Evolutionary conservation across 2,888 invertebrate species (phyloP), one percentile per base, ranked within the genome.

Genomic region (Cabera pusaria): DNA sequence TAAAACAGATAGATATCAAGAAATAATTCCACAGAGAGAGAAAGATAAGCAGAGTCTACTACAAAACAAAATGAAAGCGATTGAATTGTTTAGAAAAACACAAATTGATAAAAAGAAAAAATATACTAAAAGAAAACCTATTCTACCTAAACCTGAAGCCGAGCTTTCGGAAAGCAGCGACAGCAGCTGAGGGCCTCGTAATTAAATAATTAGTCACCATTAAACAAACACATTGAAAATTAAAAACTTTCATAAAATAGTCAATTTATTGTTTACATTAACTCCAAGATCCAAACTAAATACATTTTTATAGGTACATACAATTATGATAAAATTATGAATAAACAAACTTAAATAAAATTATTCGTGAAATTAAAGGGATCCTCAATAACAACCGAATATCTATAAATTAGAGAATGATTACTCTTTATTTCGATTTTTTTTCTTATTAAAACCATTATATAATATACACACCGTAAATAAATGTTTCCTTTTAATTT

Each of bases 11-110:
- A 64, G 79, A 44, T 74, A 64, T 32, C 84, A 90, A 60, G 93
- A 93, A 73, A 68, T 91, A 0, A 95, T 96, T 63, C 95, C 95
- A 0, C 96, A 96, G 65, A 91, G 92, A 49, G 93, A 94, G 66
- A 91, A 90, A 44, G 92, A 93, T 49, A 91, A 92, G 68, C 83
- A 89, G 44, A 88, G 91, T 61, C 80, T 93, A 47, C 74, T 93
- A 23, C 90, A 92, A 62, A 93, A 92, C 52, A 95, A 94, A 78
- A 76, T 93, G 59, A 92, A 93, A 70, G 96, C 96, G 0, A 94
- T 95, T 24, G 94, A 94, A 71, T 61, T 94, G 31, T 92, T 93
- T 48, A 90, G 93, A 48, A 94, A 92, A 72, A 91, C 92, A 0
- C 92, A 90, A 56, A 86, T 90, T 40, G 93, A 92, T 49, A 84